Conservation (phyloP, 2,113 vertebrate species). For the Gnathonemus echidnorhynchus region DNA sequence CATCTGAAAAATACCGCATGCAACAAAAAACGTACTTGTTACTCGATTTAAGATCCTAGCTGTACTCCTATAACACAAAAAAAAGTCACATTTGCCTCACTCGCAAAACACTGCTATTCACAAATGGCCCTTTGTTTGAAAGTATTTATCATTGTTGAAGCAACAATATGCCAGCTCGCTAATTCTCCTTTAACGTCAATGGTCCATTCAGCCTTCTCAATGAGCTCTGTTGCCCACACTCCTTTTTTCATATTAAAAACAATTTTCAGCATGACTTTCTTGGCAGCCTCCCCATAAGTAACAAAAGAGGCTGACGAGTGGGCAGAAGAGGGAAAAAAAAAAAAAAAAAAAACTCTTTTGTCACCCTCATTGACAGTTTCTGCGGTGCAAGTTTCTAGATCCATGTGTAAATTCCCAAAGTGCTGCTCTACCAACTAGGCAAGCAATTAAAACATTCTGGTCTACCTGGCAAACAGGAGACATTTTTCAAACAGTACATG, state of each 20-base stretch:
- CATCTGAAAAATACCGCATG: not conserved
- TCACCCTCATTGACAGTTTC: constrained; percentile 9
- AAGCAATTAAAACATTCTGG: not conserved
- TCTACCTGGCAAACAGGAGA: not conserved
- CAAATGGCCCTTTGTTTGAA: constrained; percentile 33
- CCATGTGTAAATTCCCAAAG: not conserved
- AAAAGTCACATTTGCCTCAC: constrained; percentile 28
- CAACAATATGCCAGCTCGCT: constrained; percentile 36
- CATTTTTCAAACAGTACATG: not conserved
- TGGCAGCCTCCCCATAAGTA: constrained; percentile 29
- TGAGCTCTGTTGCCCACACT: constrained; percentile 27
- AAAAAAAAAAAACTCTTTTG: not conserved
- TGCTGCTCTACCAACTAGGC: not conserved
- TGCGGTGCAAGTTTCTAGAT: not conserved
- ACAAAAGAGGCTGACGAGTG: constrained; percentile 15
- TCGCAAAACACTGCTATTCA: constrained; percentile 21
- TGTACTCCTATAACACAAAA: constrained; percentile 19
- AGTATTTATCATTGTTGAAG: constrained; percentile 34
- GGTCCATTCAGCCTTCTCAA: constrained; percentile 32
- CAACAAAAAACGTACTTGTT: constrained; percentile 17
- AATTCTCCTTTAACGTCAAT: constrained; percentile 41
- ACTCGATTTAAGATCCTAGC: constrained; percentile 15
- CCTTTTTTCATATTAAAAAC: constrained; percentile 28
- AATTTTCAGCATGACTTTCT: constrained; percentile 35
- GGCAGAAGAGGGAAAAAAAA: not conserved